These are phyloP conservation scores for Coboldia fuscipes DNA, from an alignment of 1,140 invertebrate species.

Conservation along the genomic window DNA sequence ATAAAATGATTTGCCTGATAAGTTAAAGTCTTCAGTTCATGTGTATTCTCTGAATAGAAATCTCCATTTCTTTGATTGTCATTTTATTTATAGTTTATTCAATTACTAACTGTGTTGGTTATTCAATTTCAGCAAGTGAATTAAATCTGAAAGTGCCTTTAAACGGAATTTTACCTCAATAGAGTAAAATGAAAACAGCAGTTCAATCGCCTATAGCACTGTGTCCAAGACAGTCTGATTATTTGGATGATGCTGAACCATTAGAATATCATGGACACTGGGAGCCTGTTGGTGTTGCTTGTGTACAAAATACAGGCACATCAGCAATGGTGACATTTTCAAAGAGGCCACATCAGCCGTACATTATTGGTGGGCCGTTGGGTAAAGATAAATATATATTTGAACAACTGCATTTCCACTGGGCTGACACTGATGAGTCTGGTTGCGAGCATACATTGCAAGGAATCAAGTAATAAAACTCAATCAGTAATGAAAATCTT, in stretches of 20 bases:
- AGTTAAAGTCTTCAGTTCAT: no score
- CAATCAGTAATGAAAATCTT: neutral
- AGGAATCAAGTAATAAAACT: constrained; percentile 13
- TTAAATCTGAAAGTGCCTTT: no score
- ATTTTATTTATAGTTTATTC: no score
- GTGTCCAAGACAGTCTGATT: constrained; percentile 24
- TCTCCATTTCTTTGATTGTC: no score
- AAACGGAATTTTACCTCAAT: no score
- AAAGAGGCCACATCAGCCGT: constrained; percentile 18
- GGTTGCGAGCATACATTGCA: constrained; percentile 66
- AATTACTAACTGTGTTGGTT: no score
- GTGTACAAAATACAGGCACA: constrained; percentile 19
- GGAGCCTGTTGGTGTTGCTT: constrained; percentile 21
- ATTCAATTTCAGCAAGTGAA: no score
- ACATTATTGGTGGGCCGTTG: constrained; percentile 31
- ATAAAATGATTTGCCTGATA: no score
- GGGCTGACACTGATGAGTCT: constrained; percentile 40
- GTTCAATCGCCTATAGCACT: constrained; percentile 29
- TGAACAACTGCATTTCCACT: constrained; percentile 58
- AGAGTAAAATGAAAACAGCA: constrained; percentile 9
- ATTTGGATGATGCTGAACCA: constrained; percentile 27
- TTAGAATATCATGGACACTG: constrained; percentile 28
- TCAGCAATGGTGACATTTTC: constrained; percentile 20
- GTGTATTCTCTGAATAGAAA: no score
- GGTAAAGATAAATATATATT: constrained; percentile 40